phyloP scores from a whole-genome alignment of 2,888 invertebrate genomes.

The Cerceris ruficornis region DNA sequence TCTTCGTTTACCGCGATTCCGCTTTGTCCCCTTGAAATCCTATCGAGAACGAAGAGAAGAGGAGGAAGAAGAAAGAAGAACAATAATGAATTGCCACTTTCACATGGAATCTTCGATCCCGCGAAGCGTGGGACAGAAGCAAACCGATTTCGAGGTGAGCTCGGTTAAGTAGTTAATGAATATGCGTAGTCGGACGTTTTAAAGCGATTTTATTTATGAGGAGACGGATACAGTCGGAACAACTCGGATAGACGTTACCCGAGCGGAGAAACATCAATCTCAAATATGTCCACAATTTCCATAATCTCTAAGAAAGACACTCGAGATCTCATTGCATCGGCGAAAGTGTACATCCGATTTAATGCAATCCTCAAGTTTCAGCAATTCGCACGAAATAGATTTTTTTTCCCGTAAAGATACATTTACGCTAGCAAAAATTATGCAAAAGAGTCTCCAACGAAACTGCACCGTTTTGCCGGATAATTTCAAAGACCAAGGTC shows the following conservation, averaged over 20 bases:
- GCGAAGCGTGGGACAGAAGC: neutral
- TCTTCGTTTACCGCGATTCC: neutral
- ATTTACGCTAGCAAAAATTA: too few species aligned
- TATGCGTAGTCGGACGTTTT: neutral
- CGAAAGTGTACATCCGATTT: constrained; percentile 8
- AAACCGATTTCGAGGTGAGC: neutral
- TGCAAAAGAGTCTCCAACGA: neutral
- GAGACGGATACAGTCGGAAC: neutral
- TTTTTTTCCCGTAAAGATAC: too few species aligned
- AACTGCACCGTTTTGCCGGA: neutral
- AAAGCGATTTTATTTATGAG: neutral
- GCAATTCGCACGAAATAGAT: too few species aligned
- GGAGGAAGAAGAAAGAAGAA: neutral
- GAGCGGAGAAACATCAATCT: constrained; percentile 1
- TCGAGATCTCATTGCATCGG: neutral
- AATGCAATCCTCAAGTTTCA: too few species aligned
- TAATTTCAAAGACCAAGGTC: constrained; percentile 8
- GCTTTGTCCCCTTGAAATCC: neutral
- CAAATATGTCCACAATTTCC: constrained; percentile 9
- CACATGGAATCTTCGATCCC: neutral
- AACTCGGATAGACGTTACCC: neutral
- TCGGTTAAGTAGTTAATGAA: constrained; percentile 1
- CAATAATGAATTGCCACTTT: neutral
- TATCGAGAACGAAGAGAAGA: neutral
- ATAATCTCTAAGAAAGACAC: constrained; percentile 8